These are phyloP conservation scores for Dissostichus mawsoni DNA, from an alignment of 2,113 vertebrate genomes.

Conservation along the genomic window DNA sequence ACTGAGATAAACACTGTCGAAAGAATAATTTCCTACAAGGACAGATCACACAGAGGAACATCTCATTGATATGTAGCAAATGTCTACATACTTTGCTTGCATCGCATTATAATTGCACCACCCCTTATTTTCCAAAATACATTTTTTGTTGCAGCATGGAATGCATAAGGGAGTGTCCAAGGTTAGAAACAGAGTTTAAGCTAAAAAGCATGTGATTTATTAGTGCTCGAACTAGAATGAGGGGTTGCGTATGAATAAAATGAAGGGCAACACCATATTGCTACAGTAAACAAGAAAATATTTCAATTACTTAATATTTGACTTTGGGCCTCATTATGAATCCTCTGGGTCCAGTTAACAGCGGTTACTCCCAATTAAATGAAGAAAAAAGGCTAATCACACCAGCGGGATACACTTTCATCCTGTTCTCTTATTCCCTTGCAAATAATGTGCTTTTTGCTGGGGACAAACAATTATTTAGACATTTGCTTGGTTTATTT, in stretches of 20 bases:
- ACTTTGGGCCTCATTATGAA: constrained; percentile 42
- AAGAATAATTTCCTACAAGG: constrained; percentile 1
- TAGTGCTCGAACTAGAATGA: too few relatives aligned
- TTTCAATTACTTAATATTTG: constrained; percentile 38
- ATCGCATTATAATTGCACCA: background rate
- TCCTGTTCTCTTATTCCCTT: constrained; percentile 23
- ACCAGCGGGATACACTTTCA: constrained; percentile 33
- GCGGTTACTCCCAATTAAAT: constrained; percentile 58
- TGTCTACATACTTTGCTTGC: background rate
- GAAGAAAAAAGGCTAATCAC: constrained; percentile 40
- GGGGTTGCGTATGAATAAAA: background rate
- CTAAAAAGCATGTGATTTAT: background rate
- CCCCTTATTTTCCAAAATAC: background rate
- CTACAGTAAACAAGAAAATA: background rate
- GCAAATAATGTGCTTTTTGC: constrained; percentile 41
- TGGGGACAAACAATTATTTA: background rate
- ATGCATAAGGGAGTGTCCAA: background rate
- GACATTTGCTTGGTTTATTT: constrained; percentile 31
- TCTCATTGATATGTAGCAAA: background rate
- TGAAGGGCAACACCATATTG: constrained; percentile 3
- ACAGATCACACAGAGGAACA: background rate
- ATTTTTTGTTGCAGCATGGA: background rate
- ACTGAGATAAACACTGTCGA: constrained; percentile 28
- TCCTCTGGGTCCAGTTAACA: constrained; percentile 59
- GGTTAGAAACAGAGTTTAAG: background rate